A percentile compares a stretch with the other conserved stretches of the same genome.
Evolutionary conservation across 2,888 invertebrate genomes (phyloP).

Genomic region (Melanostoma scalare): DNA sequence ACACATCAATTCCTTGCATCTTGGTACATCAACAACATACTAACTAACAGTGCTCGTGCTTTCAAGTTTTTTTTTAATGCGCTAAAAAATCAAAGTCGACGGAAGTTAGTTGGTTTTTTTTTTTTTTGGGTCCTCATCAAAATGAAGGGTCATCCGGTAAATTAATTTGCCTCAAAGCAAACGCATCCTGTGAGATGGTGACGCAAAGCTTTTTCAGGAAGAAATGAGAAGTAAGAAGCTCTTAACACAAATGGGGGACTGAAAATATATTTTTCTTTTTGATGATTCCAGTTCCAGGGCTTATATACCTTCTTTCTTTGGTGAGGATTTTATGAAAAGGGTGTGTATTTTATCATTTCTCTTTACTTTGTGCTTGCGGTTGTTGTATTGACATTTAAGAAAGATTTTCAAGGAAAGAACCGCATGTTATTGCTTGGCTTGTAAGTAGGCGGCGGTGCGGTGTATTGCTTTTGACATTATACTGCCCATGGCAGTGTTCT

Average conservation of each 20-base stretch:
- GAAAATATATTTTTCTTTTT: slow-evolving; percentile 53
- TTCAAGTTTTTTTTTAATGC: slow-evolving; percentile 35
- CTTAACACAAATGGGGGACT: slow-evolving; percentile 38
- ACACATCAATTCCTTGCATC: slow-evolving; percentile 55
- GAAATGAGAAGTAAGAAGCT: slow-evolving; percentile 19
- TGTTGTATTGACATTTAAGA: slow-evolving; percentile 51
- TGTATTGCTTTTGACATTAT: slow-evolving; percentile 52
- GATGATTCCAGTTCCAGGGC: slow-evolving; percentile 43
- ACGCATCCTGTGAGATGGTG: slow-evolving; percentile 44
- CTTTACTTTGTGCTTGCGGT: slow-evolving; percentile 32
- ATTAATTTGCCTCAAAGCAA: slow-evolving; percentile 69
- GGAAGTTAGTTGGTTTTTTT: slow-evolving; percentile 51
- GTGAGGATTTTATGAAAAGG: slow-evolving; percentile 13
- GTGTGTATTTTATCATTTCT: slow-evolving; percentile 22
- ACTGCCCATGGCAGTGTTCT: slow-evolving; percentile 35
- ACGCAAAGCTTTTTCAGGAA: slow-evolving; percentile 40
- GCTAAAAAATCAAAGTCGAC: slow-evolving; percentile 66
- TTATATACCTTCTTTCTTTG: slow-evolving; percentile 17
- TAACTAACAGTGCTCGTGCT: slow-evolving; percentile 7
- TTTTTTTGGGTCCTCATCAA: slow-evolving; percentile 60
- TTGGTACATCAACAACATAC: slow-evolving; percentile 58
- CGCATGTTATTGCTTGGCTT: neutral
- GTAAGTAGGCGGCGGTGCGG: neutral
- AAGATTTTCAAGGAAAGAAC: neutral
- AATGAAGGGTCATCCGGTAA: slow-evolving; percentile 72